Base-by-base conservation (phyloP, 2,888 invertebrate genomes). In the Drosophila nr. perissopoda region DNA sequence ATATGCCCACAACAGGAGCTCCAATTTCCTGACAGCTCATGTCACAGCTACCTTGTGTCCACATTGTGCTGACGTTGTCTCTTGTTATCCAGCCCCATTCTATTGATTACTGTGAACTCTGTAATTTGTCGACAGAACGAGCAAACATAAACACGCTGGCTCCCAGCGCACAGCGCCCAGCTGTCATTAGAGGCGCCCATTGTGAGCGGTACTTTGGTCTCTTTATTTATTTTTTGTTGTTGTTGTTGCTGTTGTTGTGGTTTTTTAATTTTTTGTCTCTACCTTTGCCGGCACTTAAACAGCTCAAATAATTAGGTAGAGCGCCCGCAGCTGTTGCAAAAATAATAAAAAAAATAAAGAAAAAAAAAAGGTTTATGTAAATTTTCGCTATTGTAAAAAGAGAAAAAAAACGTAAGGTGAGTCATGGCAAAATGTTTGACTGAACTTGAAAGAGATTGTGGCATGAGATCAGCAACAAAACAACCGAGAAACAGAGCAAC, bases 261-360 rank as follows among this genome's bases (percentile, higher is more conserved):
- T 25, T 49, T 54, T 67, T 61, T 36, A 54, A 61, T 49, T 67
- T 51, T 49, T 18, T 49, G 49, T 74, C 51, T 79, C 51, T 80
- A 52, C 27, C 56, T 21, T 33, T 59, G 76, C 66, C 67, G 79
- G 72, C 82, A 76, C 70, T 81, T 71, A 73, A 87, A 81, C 57
- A 75, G 82, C 74, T 82, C 82, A 89, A 83, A 87, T 89, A 84
- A 84, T 84, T 89, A 89, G 89, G 67, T 70, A 80, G 74, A 58
- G 59, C 57, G 16, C 69, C 64, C 64, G 33, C 48, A 54, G 80
- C 56, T 66, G 51, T 68, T 36, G 42, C 54, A 54, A 67, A 63
- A 62, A 64, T 29, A 29, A 61, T 42, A 36, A 40, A 51, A 27
- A 42, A 42, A 21, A 8, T 40, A n/a, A 10, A 40, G 53, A 40